These are phyloP conservation scores for Melanocharis versteri DNA, from an alignment of 2,113 vertebrate species.

Conservation along the genomic window DNA sequence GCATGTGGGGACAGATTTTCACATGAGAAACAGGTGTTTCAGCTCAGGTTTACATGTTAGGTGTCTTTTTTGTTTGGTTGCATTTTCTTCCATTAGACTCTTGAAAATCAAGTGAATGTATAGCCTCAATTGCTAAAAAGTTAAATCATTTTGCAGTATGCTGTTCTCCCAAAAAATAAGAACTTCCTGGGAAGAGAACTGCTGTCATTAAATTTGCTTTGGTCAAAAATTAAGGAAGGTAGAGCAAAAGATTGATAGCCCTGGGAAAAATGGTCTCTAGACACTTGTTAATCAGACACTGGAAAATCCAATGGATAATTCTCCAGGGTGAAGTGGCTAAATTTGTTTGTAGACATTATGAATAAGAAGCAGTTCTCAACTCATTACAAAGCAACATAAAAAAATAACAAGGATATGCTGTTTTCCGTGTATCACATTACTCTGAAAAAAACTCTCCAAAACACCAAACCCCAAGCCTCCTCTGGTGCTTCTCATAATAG, in stretches of 20 bases:
- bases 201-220: slow-evolving; percentile 35
- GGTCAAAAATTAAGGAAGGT: slow-evolving; percentile 48
- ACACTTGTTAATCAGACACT: slow-evolving; percentile 59
- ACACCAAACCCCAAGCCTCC: neutral
- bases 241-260: slow-evolving; percentile 43
- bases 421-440: neutral
- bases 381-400: slow-evolving; percentile 46
- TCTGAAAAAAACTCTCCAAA: neutral
- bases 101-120: neutral
- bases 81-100: neutral
- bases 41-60: neutral
- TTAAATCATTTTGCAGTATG: neutral
- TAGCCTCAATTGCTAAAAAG: neutral
- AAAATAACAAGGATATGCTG: slow-evolving; percentile 1
- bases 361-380: slow-evolving; percentile 50
- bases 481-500: neutral
- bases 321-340: slow-evolving; percentile 51
- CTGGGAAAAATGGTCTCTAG: slow-evolving; percentile 51
- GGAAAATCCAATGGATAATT: slow-evolving; percentile 54
- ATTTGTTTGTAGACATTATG: slow-evolving; percentile 63
- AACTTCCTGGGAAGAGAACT: neutral
- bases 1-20: neutral
- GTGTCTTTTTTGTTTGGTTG: neutral
- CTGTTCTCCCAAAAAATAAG: neutral
- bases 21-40: neutral